Percentiles rank a stretch among this genome's conserved stretches.
These are phyloP conservation scores for Hofmannophila pseudospretella DNA, from an alignment of 2,888 invertebrate genomes.

Conservation along the genomic window DNA sequence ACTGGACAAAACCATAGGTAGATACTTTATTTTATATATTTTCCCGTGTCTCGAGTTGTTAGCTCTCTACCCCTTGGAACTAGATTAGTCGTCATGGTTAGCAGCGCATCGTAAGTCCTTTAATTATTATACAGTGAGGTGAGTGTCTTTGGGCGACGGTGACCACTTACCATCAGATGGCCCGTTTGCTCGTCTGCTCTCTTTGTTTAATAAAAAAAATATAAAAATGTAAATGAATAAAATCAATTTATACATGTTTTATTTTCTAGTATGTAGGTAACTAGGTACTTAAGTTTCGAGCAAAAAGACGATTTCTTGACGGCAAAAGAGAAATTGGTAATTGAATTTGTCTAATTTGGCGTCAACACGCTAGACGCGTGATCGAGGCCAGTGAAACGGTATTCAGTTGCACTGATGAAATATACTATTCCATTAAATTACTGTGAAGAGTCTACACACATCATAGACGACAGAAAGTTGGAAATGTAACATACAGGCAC, in stretches of 20 bases:
- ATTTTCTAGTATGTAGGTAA: background rate
- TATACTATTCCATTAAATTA: constrained; percentile 21
- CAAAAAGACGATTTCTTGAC: constrained; percentile 9
- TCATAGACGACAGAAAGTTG: constrained; percentile 15
- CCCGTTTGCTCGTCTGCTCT: too few species aligned
- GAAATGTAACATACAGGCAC: constrained; percentile 8
- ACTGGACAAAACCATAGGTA: too few species aligned
- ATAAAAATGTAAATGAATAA: too few species aligned
- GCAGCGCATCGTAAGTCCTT: too few species aligned
- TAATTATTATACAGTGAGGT: too few species aligned
- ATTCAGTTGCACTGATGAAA: constrained; percentile 19
- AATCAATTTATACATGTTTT: background rate
- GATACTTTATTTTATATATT: too few species aligned
- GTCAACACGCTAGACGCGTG: constrained; percentile 22
- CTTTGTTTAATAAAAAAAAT: too few species aligned
- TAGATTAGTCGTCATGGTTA: too few species aligned
- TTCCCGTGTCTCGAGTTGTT: too few species aligned
- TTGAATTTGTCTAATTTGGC: constrained; percentile 24
- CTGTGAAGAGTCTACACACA: constrained; percentile 15
- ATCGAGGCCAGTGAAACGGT: constrained; percentile 33
- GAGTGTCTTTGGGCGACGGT: too few species aligned
- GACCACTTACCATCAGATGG: too few species aligned
- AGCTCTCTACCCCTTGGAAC: too few species aligned
- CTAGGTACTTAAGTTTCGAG: constrained; percentile 1
- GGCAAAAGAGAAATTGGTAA: constrained; percentile 25